A percentile compares a stretch with the other conserved stretches of the same genome.
Evolutionary conservation across 2,797 vertebrate genomes (phyloP).

Genomic region (Limnodromus scolopaceus): DNA sequence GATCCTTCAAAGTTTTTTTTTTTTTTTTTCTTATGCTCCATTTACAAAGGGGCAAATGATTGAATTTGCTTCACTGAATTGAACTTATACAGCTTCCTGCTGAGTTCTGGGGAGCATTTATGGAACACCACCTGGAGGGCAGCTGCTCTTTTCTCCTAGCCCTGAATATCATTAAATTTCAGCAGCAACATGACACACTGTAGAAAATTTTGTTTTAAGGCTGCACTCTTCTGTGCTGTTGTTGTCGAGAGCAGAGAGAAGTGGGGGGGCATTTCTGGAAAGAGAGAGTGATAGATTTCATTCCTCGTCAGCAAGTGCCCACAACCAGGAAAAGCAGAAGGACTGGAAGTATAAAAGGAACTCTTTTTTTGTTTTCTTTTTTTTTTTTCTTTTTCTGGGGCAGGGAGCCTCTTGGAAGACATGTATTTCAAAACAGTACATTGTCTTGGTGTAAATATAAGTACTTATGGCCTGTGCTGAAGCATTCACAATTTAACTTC

Average conservation of each 20-base stretch:
- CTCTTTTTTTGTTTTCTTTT: not conserved
- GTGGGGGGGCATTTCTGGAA: not conserved
- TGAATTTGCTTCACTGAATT: constrained; percentile 74
- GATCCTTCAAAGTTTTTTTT: not conserved
- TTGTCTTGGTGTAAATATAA: not conserved
- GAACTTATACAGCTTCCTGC: constrained; percentile 72
- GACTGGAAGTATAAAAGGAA: not conserved
- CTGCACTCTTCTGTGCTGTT: not conserved
- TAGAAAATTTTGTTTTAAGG: constrained; percentile 51
- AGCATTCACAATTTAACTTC: not conserved
- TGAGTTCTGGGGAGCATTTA: constrained; percentile 68
- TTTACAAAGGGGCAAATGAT: constrained; percentile 75
- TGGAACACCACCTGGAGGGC: constrained; percentile 73
- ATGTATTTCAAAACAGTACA: not conserved
- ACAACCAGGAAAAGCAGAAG: not conserved
- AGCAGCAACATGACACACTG: constrained; percentile 53
- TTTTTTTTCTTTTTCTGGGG: not conserved
- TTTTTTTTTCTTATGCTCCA: constrained; percentile 16
- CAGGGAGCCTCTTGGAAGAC: not conserved
- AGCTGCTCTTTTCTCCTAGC: constrained; percentile 73
- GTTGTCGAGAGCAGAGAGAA: not conserved
- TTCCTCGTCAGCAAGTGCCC: not conserved
- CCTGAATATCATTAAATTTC: constrained; percentile 76
- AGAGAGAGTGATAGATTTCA: not conserved
- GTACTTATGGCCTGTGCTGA: not conserved